phyloP scores from a whole-genome alignment of 2,888 invertebrate genomes.

The Apomyelois bistriatella region DNA sequence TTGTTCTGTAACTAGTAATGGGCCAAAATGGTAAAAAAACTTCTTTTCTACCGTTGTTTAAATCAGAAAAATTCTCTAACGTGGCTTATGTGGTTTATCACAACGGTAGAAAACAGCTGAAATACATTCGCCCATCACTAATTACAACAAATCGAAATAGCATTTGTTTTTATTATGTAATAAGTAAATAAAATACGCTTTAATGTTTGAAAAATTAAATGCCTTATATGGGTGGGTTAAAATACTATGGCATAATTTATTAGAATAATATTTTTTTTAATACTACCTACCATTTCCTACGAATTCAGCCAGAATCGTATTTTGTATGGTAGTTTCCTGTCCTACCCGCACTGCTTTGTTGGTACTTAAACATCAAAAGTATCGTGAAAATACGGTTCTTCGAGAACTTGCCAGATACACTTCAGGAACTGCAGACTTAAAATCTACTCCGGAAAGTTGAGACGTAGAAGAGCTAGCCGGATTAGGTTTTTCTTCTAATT shows the following conservation, averaged over 20 bases:
- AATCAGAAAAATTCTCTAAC: too few species aligned
- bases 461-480: slow-evolving; percentile 10
- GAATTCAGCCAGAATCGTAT: not conserved
- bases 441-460: not conserved
- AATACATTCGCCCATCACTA: too few species aligned
- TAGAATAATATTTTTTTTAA: not conserved
- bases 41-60: too few species aligned
- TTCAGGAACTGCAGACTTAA: slow-evolving; percentile 7
- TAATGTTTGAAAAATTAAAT: too few species aligned
- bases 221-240: not conserved
- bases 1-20: too few species aligned
- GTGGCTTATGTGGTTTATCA: too few species aligned
- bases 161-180: too few species aligned
- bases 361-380: slow-evolving; percentile 1
- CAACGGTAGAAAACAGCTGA: too few species aligned
- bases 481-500: slow-evolving; percentile 21
- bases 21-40: too few species aligned
- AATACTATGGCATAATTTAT: not conserved
- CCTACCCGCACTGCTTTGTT: slow-evolving; percentile 1
- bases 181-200: too few species aligned
- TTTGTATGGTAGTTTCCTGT: slow-evolving; percentile 5
- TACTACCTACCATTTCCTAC: slow-evolving; percentile 6
- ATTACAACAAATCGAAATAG: too few species aligned
- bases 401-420: slow-evolving; percentile 4
- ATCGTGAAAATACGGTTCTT: slow-evolving; percentile 6